Evolutionary conservation across 2,797 vertebrate species (phyloP).

Genomic region (Xenops minutus): DNA sequence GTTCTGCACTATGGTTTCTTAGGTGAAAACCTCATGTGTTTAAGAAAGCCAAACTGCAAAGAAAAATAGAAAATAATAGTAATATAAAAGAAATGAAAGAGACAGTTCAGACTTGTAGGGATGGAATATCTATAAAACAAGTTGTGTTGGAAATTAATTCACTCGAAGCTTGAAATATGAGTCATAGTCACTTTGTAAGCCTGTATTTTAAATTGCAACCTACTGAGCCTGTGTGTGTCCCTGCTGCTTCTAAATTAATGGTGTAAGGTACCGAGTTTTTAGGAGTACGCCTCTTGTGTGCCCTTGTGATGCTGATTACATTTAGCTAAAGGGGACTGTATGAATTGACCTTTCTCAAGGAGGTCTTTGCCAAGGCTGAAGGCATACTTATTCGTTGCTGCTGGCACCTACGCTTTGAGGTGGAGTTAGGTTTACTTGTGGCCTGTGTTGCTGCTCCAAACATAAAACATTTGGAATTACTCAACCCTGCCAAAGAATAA

Average conservation of each 20-base stretch:
- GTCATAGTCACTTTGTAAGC: not conserved
- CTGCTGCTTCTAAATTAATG: not conserved
- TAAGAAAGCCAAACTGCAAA: not conserved
- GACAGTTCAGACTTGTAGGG: not conserved
- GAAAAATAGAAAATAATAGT: not conserved
- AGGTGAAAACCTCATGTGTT: not conserved
- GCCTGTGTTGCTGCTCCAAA: not conserved
- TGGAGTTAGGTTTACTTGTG: not conserved
- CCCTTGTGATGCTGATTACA: not conserved
- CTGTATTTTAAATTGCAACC: not conserved
- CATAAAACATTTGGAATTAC: not conserved
- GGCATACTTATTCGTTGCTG: not conserved
- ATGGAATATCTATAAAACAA: not conserved
- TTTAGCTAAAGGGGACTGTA: not conserved
- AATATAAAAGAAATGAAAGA: not conserved
- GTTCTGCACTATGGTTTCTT: not conserved
- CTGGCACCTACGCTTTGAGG: not conserved
- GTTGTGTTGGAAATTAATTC: not conserved
- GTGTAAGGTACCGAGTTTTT: not conserved
- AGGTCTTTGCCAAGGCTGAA: not conserved
- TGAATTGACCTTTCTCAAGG: not conserved
- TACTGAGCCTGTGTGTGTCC: not conserved
- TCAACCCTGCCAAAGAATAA: not conserved
- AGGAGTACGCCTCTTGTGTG: not conserved
- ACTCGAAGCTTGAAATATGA: not conserved